Conservation (phyloP, 2,113 vertebrate species). For the Steatornis caripensis region DNA sequence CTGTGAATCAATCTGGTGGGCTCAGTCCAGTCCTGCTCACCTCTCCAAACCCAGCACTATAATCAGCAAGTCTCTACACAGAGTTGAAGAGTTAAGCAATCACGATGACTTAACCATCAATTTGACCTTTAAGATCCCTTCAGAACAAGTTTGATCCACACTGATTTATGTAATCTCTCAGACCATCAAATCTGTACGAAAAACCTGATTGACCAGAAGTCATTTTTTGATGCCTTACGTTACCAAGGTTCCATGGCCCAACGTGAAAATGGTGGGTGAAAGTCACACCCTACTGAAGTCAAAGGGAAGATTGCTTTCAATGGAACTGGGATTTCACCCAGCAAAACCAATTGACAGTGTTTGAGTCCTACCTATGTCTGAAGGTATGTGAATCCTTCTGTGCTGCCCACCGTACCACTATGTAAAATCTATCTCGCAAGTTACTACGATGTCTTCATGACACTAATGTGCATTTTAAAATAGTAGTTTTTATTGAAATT, state of each 20-base stretch:
- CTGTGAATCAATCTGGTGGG: not conserved
- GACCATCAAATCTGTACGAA: conserved; percentile 2
- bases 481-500: conserved; percentile 2
- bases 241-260: not conserved
- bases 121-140: conserved; percentile 32
- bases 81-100: not conserved
- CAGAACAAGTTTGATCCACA: conserved; percentile 21
- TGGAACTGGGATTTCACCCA: not conserved
- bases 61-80: not conserved
- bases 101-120: not conserved
- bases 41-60: not conserved
- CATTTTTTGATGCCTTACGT: not conserved
- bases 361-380: not conserved
- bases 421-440: not conserved
- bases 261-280: not conserved
- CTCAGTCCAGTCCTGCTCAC: not conserved
- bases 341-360: not conserved
- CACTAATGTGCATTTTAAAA: conserved; percentile 27
- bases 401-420: not conserved
- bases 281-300: not conserved
- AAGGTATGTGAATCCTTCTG: not conserved
- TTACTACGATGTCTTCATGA: not conserved
- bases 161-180: conserved; percentile 32
- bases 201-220: not conserved
- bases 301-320: not conserved